Evolutionary conservation across 2,797 vertebrate genomes (phyloP), one percentile per base, ranked within the genome.

Genomic region (Coregonus sp.): DNA sequence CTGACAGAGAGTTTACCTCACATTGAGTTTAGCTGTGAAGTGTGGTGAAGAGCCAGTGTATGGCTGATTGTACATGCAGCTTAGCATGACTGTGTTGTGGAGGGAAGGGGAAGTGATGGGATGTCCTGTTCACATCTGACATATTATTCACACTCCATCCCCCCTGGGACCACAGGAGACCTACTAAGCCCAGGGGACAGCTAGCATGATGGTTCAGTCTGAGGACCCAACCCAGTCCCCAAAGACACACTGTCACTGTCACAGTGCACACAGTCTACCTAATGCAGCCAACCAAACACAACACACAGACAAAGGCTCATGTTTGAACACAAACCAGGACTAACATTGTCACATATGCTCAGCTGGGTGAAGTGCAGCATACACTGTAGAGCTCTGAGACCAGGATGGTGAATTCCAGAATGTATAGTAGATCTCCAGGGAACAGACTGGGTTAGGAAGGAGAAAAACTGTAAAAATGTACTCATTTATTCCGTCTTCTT

Each of bases 181-280:
- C 75, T n/a, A 51, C 75, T 83, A 82, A 86, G 76, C 80, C 83
- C 84, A 83, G 83, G 80, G 86, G 79, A 85, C 16, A 12, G 79
- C 72, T 75, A n/a, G 68, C 76, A 87, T 81, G 75, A 82, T 77
- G 82, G 74, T 77, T 87, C 78, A 75, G 76, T 83, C 78, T 86
- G 66, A 1, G 75, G 82, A 84, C 79, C 82, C 76, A 68, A 78
- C 83, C 85, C 15, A 88, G 85, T 88, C 87, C 86, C 76, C 86
- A 79, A 84, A 84, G 82, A 87, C 81, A 83, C 31, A 9, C 78
- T 81, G 84, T 86, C 89, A 86, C 90, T 82, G 85, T 86, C 81
- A 89, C 75, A 86, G 40, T 47, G 40, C 77, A 77, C 78, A 80
- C 5, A 40, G 75, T 18, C 70, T 86, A 75, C 78, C 78, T 77